Percentiles rank a stretch among this genome's conserved stretches.
Conservation (phyloP, 2,888 invertebrate species). For the Macrosoma leucophasiata region DNA sequence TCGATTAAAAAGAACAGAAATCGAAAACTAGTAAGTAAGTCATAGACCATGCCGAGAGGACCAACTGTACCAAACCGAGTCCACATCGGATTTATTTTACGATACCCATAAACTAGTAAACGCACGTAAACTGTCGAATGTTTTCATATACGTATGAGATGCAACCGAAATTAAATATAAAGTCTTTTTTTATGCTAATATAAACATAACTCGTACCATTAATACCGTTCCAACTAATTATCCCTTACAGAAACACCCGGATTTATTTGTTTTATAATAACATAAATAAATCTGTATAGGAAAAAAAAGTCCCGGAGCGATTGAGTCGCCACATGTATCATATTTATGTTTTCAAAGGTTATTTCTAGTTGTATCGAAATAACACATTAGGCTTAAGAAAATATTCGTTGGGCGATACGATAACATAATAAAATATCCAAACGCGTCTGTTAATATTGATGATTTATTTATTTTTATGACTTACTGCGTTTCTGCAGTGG, state of each 20-base stretch:
- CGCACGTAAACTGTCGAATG: no score
- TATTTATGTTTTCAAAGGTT: slow-evolving; percentile 64
- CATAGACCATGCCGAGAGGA: no score
- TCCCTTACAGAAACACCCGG: slow-evolving; percentile 9
- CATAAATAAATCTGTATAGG: slow-evolving; percentile 17
- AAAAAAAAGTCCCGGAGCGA: slow-evolving; percentile 18
- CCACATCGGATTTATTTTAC: slow-evolving; percentile 23
- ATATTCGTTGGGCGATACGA: slow-evolving; percentile 45
- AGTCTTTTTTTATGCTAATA: slow-evolving; percentile 9
- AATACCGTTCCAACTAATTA: slow-evolving; percentile 11
- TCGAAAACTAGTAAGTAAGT: no score
- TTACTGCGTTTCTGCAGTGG: slow-evolving; percentile 28
- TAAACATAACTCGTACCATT: slow-evolving; percentile 11
- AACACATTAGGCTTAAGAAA: slow-evolving; percentile 37
- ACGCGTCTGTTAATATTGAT: slow-evolving; percentile 34
- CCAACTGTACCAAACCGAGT: no score
- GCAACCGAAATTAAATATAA: no score
- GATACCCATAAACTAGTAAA: slow-evolving; percentile 20
- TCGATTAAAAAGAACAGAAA: no score
- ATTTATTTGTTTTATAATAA: slow-evolving; percentile 16
- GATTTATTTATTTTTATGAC: slow-evolving; percentile 34
- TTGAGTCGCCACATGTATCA: slow-evolving; percentile 41
- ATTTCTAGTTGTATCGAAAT: slow-evolving; percentile 59
- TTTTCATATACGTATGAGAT: no score
- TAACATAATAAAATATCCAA: slow-evolving; percentile 63